phyloP scores from a whole-genome alignment of 2,888 invertebrate species.

The Xanthorhoe spadicearia region DNA sequence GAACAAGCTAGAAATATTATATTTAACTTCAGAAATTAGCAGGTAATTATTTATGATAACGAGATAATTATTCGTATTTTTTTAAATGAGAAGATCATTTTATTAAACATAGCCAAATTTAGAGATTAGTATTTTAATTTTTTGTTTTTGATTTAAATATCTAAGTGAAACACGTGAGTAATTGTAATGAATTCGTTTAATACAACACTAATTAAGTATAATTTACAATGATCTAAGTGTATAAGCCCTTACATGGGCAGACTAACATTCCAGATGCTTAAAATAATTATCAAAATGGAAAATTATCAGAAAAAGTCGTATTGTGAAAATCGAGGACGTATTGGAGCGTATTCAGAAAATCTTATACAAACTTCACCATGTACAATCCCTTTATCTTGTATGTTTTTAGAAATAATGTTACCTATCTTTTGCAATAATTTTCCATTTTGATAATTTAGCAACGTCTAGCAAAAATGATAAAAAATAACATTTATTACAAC shows the following conservation, averaged over 20 bases:
- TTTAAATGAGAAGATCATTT: no score
- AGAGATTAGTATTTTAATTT: no score
- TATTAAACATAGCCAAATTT: no score
- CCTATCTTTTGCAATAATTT: slow-evolving; percentile 2
- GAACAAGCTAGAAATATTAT: neutral
- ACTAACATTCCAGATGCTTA: slow-evolving; percentile 35
- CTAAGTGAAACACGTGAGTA: slow-evolving; percentile 36
- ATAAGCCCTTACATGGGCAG: slow-evolving; percentile 53
- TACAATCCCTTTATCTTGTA: neutral
- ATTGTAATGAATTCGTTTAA: slow-evolving; percentile 84
- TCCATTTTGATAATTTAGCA: slow-evolving; percentile 24
- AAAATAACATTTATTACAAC: slow-evolving; percentile 30
- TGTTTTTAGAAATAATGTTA: neutral
- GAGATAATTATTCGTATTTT: no score
- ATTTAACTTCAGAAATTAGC: neutral
- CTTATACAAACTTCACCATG: neutral
- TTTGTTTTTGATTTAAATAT: no score
- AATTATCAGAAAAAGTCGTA: slow-evolving; percentile 14
- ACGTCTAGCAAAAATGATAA: slow-evolving; percentile 28
- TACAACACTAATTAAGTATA: slow-evolving; percentile 85
- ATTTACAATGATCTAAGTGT: slow-evolving; percentile 80
- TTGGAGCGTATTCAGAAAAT: slow-evolving; percentile 8
- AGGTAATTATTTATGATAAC: neutral
- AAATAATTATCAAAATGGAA: slow-evolving; percentile 34
- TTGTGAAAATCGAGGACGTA: neutral